Conservation (phyloP, 2,113 vertebrate genomes). For the Chrysochloris asiatica region DNA sequence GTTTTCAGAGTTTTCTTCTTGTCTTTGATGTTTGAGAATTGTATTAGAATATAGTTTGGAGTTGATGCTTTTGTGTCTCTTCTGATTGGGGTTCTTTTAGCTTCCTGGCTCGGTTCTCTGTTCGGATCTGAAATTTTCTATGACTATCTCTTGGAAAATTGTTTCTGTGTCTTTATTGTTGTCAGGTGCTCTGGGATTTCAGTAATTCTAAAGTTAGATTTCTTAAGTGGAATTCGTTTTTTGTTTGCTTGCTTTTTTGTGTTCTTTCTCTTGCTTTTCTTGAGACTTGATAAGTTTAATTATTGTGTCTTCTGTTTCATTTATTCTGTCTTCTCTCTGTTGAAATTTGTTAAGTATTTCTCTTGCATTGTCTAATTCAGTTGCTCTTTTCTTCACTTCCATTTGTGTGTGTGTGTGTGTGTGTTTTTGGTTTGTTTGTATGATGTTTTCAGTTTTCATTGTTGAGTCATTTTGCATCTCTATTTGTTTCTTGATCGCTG, state of each 20-base stretch:
- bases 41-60: background rate
- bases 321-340: no score
- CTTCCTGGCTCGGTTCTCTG: background rate
- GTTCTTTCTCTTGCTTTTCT: background rate
- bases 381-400: background rate
- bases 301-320: background rate
- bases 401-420: no score
- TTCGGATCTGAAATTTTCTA: background rate
- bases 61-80: background rate
- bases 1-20: background rate
- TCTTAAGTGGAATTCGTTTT: background rate
- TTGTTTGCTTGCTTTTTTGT: background rate
- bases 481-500: background rate
- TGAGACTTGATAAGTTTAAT: background rate
- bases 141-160: background rate
- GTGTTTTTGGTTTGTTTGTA: background rate
- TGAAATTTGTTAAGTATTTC: background rate
- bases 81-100: background rate
- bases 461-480: background rate
- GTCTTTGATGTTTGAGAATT: background rate
- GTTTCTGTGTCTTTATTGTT: background rate
- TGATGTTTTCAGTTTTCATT: background rate
- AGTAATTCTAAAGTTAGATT: background rate
- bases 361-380: background rate
- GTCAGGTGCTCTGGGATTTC: background rate